Evolutionary conservation across 2,797 vertebrate genomes (phyloP), one percentile per base, ranked within the genome.

Genomic region (Cyclura pinguis): DNA sequence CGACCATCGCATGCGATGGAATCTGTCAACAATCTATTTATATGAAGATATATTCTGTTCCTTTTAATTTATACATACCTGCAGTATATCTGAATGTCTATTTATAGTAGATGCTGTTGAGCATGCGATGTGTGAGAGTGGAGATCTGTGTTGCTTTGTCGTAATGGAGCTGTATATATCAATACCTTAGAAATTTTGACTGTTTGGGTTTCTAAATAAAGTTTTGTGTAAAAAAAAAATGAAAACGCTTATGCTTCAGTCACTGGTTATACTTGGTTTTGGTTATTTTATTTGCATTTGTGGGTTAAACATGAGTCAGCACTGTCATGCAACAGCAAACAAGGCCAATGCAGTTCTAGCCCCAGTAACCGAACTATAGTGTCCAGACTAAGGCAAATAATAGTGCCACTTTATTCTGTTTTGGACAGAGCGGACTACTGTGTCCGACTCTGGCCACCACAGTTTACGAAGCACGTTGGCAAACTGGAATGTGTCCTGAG

Each of bases 191-290:
- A 90, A 78, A 86, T 38, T 85, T 80, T 93, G 89, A 92, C 89
- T 89, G 88, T 88, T 90, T 83, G 89, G 93, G 88, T 93, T 95
- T 93, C 91, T 89, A 91, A 96, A 96, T 96, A 96, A 96, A 96
- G 18, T 50, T 38, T 76, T 82, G 73, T 69, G 90, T 91, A 32
- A 88, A 94, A 89, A 89, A 90, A 92, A 86, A 29, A 69, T 4
- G 85, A n/a, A 1, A 85, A 24, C 9, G 81, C 0, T 16, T 18
- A 64, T 24, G 0, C 1, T 55, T n/a, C 24, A 4, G 14, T 67
- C 9, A 29, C 47, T 47, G 9, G 84, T 35, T 18, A 27, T 16
- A 32, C 10, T 8, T 6, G 6, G 18, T 18, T 6, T n/a, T 16
- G 52, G 55, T 20, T 35, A 9, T 16, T 82, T 82, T 59, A 82